Evolutionary conservation across 2,797 vertebrate genomes (phyloP), one percentile per base, ranked within the genome.

Genomic region (Coccyzus lansbergi): DNA sequence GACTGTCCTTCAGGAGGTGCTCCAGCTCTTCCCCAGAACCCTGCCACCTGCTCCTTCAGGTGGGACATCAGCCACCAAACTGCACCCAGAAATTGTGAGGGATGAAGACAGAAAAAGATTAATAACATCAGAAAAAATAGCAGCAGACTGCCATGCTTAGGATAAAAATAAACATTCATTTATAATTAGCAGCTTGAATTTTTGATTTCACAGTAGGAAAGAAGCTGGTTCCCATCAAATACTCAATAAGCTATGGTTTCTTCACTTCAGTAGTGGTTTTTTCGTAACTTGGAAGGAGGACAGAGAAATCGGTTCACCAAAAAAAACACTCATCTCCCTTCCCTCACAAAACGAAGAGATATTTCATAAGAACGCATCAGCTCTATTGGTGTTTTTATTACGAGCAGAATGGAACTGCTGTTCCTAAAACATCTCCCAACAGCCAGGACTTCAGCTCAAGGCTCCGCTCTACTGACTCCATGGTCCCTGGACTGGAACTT

Each of bases 281-380:
- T 29, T 67, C 67, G 74, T 26, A 34, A 22, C 33, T 33, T 4
- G 6, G 25, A 29, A 64, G 6, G 18, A 9, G 1, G 52, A 29
- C 40, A 60, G 48, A 56, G 18, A 68, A 56, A 79, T 25, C 49
- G 11, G 36, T n/a, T 79, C 36, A 34, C 12, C 16, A 12, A 20
- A 26, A 29, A 31, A 31, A 24, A 53, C 29, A 21, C 52, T 29
- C 15, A 53, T 29, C 29, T 19, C 15, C 12, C 12, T n/a, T n/a
- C n/a, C n/a, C n/a, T n/a, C 9, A 10, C 9, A 38, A 31, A 46
- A 44, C 26, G 15, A 5, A 40, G 33, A 0, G 0, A 69, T 38
- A 56, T 19, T 84, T 63, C 19, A 16, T 26, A 14, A n/a, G n/a
- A n/a, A n/a, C n/a, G n/a, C n/a, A n/a, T n/a, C n/a, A 7, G 20